These are phyloP conservation scores for Vandiemenella viatica DNA, from an alignment of 2,888 invertebrate genomes.

Conservation along the genomic window DNA sequence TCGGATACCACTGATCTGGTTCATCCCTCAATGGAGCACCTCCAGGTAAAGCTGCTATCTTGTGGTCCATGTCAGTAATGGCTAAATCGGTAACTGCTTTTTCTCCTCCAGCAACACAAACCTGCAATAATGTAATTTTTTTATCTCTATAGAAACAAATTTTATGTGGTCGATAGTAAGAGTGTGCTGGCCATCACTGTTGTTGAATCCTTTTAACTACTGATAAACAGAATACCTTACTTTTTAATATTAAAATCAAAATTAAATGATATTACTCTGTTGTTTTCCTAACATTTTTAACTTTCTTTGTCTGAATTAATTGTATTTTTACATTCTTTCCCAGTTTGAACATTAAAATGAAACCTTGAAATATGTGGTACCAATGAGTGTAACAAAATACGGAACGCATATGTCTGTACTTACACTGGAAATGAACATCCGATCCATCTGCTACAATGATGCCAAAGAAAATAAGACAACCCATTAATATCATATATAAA, in stretches of 20 bases:
- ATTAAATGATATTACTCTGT: no score
- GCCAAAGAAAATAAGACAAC: background rate
- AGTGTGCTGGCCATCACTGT: background rate
- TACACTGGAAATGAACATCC: background rate
- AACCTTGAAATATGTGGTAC: no score
- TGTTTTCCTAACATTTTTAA: no score
- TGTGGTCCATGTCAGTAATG: constrained; percentile 24
- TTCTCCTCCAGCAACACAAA: constrained; percentile 44
- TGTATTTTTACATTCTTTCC: no score
- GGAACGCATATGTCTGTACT: no score
- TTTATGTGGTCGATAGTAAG: background rate
- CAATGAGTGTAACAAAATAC: no score
- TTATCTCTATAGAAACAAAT: background rate
- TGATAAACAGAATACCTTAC: background rate
- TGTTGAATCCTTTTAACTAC: background rate
- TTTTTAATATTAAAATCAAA: no score
- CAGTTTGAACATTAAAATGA: no score
- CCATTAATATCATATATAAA: no score
- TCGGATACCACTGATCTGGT: constrained; percentile 39
- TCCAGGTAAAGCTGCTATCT: constrained; percentile 14
- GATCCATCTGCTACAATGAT: background rate
- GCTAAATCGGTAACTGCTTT: constrained; percentile 38
- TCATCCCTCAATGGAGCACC: constrained; percentile 35
- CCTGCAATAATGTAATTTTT: no score
- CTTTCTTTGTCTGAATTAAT: no score